Percentiles rank a stretch among this genome's conserved stretches.
phyloP scores from a whole-genome alignment of 2,888 invertebrate genomes.

The Podotricha telesiphe region DNA sequence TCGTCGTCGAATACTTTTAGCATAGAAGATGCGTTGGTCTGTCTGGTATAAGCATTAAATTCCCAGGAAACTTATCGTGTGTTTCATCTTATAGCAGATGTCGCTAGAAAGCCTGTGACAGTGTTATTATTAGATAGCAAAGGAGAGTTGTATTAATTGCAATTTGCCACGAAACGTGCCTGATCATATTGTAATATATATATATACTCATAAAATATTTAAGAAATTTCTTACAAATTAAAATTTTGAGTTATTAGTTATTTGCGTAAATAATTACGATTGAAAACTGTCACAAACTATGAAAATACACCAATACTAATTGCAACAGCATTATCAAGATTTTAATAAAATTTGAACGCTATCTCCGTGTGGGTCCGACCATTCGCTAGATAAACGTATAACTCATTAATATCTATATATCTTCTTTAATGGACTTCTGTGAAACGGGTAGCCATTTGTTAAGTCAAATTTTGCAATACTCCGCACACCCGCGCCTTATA shows the following conservation, averaged over 20 bases:
- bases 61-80: slow-evolving; percentile 54
- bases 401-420: slow-evolving; percentile 55
- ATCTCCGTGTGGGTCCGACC: slow-evolving; percentile 41
- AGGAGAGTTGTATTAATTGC: slow-evolving; percentile 56
- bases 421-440: slow-evolving; percentile 53
- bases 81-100: slow-evolving; percentile 64
- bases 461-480: slow-evolving; percentile 47
- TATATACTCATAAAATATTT: too few species aligned
- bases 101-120: slow-evolving; percentile 62
- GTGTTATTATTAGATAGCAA: slow-evolving; percentile 58
- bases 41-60: slow-evolving; percentile 46
- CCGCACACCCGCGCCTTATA: slow-evolving; percentile 34
- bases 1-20: not conserved
- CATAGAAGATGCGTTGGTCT: slow-evolving; percentile 33
- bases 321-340: too few species aligned
- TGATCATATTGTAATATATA: slow-evolving; percentile 9
- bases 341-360: slow-evolving; percentile 31
- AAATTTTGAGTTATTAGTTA: too few species aligned
- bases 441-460: slow-evolving; percentile 46
- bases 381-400: slow-evolving; percentile 50
- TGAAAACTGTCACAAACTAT: too few species aligned
- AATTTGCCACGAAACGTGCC: slow-evolving; percentile 50
- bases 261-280: too few species aligned
- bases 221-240: too few species aligned
- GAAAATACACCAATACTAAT: too few species aligned